Evolutionary conservation across 2,113 vertebrate species (phyloP).

Genomic region (Phasianus colchicus): DNA sequence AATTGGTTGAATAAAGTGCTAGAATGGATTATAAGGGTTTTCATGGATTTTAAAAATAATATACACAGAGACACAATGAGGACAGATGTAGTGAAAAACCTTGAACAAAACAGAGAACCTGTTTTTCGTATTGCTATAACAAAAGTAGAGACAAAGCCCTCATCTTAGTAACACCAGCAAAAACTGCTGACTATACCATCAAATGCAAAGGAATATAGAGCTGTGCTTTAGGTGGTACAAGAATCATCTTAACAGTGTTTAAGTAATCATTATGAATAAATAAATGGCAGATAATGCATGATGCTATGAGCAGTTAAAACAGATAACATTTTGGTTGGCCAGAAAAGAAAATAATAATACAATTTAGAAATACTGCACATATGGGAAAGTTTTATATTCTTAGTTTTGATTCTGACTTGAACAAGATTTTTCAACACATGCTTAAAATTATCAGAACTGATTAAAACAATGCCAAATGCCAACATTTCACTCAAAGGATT

Average conservation of each 20-base stretch:
- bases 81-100: background rate
- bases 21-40: background rate
- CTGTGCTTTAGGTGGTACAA: background rate
- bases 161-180: background rate
- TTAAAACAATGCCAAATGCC: slow-evolving; percentile 1
- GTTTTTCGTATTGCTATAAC: background rate
- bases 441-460: slow-evolving; percentile 43
- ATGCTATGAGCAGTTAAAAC: background rate
- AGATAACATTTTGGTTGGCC: background rate
- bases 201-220: background rate
- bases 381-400: background rate
- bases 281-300: background rate
- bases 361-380: background rate
- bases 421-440: slow-evolving; percentile 26
- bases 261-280: slow-evolving; percentile 6
- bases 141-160: background rate
- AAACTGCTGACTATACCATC: background rate
- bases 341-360: slow-evolving; percentile 30
- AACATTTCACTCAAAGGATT: slow-evolving; percentile 11
- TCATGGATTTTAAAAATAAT: background rate
- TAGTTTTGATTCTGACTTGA: slow-evolving; percentile 23
- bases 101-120: background rate
- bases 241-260: background rate
- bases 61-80: background rate
- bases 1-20: background rate